phyloP scores from a whole-genome alignment of 1,140 invertebrate species.

The Stegodyphus dumicola region DNA sequence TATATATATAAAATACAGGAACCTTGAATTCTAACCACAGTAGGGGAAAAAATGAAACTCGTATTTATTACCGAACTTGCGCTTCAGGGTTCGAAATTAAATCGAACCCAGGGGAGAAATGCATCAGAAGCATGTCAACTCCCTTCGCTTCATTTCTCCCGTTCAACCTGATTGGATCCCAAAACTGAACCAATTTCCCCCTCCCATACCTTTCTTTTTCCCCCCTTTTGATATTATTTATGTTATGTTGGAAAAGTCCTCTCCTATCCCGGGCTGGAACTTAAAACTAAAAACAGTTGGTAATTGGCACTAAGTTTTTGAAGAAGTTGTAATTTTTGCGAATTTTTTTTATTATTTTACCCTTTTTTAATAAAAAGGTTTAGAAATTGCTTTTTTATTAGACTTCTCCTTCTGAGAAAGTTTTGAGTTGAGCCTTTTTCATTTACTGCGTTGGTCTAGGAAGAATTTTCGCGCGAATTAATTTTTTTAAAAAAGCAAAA shows the following conservation, averaged over 20 bases:
- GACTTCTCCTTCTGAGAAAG: background rate
- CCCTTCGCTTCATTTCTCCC: conserved; percentile 25
- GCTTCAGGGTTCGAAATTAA: conserved; percentile 53
- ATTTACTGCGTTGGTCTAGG: too few relatives aligned
- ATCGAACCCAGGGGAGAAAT: conserved; percentile 54
- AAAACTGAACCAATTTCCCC: conserved; percentile 47
- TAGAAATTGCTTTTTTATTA: conserved; percentile 41
- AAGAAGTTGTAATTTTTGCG: conserved; percentile 23
- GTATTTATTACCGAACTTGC: conserved; percentile 57
- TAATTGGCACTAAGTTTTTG: conserved; percentile 50
- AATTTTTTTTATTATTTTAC: conserved; percentile 30
- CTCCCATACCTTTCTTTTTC: conserved; percentile 10
- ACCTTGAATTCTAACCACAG: conserved; percentile 6
- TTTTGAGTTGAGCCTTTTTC: too few relatives aligned
- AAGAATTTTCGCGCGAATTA: too few relatives aligned
- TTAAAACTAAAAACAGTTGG: conserved; percentile 35
- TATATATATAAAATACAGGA: background rate
- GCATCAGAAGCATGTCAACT: conserved; percentile 54
- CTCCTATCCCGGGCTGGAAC: conserved; percentile 10
- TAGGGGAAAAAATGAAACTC: conserved; percentile 60
- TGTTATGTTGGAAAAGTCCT: conserved; percentile 27
- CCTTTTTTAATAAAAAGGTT: conserved; percentile 47
- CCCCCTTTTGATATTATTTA: conserved; percentile 31
- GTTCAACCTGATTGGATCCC: conserved; percentile 59
- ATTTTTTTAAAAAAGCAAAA: too few relatives aligned